Conservation (phyloP, 2,888 invertebrate genomes). For the Lasius platythorax region DNA sequence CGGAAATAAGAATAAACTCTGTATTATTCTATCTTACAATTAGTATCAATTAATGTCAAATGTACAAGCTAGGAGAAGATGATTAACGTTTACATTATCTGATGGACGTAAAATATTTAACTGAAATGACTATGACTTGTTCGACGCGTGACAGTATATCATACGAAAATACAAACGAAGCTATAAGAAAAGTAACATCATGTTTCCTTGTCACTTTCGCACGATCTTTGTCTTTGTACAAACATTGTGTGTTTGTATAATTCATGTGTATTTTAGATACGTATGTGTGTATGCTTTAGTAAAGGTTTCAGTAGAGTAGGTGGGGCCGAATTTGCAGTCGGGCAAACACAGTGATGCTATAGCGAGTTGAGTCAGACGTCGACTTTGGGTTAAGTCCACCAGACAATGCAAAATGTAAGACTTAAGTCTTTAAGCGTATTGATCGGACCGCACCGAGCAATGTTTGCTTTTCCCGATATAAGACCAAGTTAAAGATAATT, state of each 20-base stretch:
- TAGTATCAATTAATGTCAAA: background rate
- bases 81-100: background rate
- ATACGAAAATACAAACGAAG: background rate
- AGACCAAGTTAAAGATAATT: conserved; percentile 37
- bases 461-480: conserved; percentile 45
- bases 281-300: conserved; percentile 28
- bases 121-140: background rate
- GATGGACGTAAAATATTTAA: background rate
- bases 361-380: conserved; percentile 46
- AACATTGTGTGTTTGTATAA: background rate
- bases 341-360: conserved; percentile 52
- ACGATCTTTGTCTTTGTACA: background rate
- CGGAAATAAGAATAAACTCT: background rate
- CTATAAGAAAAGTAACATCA: background rate
- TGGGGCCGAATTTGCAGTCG: conserved; percentile 46
- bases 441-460: conserved; percentile 40
- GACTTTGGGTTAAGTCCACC: conserved; percentile 58
- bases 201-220: background rate
- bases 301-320: conserved; percentile 28
- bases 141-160: background rate
- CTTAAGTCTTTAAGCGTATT: conserved; percentile 62
- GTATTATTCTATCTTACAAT: background rate
- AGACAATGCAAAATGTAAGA: conserved; percentile 61
- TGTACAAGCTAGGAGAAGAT: background rate
- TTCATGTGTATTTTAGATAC: background rate